These are phyloP conservation scores for Folsomia manolachei DNA, from an alignment of 2,888 invertebrate genomes.

Conservation along the genomic window DNA sequence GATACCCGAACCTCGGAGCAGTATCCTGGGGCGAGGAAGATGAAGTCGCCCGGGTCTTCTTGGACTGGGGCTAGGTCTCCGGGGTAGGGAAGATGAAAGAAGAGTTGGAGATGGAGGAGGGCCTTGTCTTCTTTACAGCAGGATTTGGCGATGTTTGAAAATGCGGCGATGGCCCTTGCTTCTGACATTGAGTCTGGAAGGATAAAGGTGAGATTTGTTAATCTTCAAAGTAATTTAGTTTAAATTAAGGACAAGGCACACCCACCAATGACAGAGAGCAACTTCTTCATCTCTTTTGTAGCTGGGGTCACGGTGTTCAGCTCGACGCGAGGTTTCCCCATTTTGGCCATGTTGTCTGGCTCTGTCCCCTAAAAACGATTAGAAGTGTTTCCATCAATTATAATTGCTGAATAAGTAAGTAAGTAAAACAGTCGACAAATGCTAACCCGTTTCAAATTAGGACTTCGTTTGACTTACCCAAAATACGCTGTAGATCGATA, in stretches of 20 bases:
- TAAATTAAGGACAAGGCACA: neutral
- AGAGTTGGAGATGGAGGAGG: conserved; percentile 27
- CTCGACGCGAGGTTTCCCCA: too few species aligned
- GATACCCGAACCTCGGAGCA: conserved; percentile 8
- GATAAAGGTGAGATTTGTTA: neutral
- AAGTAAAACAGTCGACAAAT: too few species aligned
- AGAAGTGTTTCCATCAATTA: too few species aligned
- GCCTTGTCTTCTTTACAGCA: conserved; percentile 16
- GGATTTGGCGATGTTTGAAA: neutral
- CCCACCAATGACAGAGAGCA: conserved; percentile 1
- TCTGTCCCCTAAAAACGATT: too few species aligned
- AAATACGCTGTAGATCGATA: too few species aligned
- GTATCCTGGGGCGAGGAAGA: neutral
- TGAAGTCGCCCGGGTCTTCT: conserved; percentile 17
- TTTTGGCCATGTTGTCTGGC: too few species aligned
- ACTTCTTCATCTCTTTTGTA: conserved; percentile 3
- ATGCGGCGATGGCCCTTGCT: neutral
- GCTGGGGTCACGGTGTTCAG: conserved; percentile 1
- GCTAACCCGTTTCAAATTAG: too few species aligned
- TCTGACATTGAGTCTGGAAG: neutral
- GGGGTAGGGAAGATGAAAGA: conserved; percentile 24
- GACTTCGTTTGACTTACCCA: too few species aligned
- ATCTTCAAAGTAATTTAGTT: neutral
- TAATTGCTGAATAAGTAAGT: too few species aligned
- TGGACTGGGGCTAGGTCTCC: conserved; percentile 17